A percentile compares a stretch with the other conserved stretches of the same genome.
phyloP scores from a whole-genome alignment of 2,113 vertebrate species.

The Mormoops blainvillei region DNA sequence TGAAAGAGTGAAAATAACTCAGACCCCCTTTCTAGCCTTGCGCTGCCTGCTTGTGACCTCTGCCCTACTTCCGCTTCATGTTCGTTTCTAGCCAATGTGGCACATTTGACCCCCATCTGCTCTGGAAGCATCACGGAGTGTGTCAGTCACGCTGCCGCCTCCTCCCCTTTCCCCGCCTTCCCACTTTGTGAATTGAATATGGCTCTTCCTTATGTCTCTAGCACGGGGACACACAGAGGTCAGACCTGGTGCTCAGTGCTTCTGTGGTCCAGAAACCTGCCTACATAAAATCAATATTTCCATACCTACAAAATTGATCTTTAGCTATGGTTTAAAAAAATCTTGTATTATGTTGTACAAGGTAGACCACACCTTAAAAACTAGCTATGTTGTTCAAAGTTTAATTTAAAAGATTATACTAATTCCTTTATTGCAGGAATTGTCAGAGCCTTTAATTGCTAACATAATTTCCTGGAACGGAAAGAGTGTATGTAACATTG shows the following conservation, averaged over 20 bases:
- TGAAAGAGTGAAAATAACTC: background rate
- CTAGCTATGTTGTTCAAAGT: background rate
- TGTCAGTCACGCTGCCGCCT: background rate
- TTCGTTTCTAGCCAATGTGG: too few species aligned
- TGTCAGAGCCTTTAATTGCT: background rate
- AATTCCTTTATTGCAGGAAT: background rate
- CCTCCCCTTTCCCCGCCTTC: rapidly evolving
- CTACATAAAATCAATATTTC: background rate
- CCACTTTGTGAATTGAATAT: background rate
- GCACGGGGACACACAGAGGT: background rate
- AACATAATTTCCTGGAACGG: background rate
- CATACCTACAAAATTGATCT: background rate
- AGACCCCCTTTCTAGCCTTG: background rate
- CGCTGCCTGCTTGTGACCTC: too few species aligned
- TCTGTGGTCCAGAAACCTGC: background rate
- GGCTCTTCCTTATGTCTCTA: rapidly evolving
- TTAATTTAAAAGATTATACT: background rate
- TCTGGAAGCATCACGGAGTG: background rate
- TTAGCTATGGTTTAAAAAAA: background rate
- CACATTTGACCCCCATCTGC: background rate
- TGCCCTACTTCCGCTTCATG: too few species aligned
- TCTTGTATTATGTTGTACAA: background rate
- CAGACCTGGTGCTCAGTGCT: background rate
- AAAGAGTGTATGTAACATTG: background rate
- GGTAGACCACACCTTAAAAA: background rate